phyloP scores from a whole-genome alignment of 2,113 vertebrate genomes.

The Oreochromis tanganicae region DNA sequence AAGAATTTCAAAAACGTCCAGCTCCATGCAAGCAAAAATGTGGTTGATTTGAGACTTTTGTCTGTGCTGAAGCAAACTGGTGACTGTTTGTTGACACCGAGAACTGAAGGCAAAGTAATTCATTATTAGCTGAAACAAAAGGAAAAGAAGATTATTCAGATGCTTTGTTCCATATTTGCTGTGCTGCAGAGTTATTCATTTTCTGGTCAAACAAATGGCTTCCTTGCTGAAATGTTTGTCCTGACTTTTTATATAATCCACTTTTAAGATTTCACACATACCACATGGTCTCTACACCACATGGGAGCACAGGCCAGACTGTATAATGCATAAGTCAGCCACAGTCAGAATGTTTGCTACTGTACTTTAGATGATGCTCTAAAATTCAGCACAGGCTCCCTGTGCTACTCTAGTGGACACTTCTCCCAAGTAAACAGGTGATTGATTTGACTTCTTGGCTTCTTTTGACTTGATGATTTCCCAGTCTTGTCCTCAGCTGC shows the following conservation, averaged over 20 bases:
- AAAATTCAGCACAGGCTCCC: not conserved
- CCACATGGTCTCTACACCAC: not conserved
- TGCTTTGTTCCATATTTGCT: not conserved
- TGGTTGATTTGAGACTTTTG: not conserved
- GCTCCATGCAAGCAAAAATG: not conserved
- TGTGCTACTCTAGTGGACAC: not conserved
- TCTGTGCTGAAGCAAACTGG: not conserved
- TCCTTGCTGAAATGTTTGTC: not conserved
- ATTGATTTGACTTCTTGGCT: not conserved
- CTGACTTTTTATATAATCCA: not conserved
- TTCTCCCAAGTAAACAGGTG: not conserved
- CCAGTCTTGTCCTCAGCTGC: not conserved
- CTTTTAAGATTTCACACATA: not conserved
- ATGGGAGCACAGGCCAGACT: not conserved
- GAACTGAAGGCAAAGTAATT: constrained; percentile 4
- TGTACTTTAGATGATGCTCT: not conserved
- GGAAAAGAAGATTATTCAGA: not conserved
- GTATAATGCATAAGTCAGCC: not conserved
- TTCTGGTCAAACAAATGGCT: constrained; percentile 22
- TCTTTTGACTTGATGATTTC: not conserved
- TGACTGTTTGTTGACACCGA: constrained; percentile 9
- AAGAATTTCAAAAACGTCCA: not conserved
- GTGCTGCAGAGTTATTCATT: not conserved
- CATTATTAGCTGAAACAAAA: not conserved
- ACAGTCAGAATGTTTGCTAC: not conserved